Evolutionary conservation across 2,888 invertebrate genomes (phyloP).

Genomic region (Apoderus coryli): DNA sequence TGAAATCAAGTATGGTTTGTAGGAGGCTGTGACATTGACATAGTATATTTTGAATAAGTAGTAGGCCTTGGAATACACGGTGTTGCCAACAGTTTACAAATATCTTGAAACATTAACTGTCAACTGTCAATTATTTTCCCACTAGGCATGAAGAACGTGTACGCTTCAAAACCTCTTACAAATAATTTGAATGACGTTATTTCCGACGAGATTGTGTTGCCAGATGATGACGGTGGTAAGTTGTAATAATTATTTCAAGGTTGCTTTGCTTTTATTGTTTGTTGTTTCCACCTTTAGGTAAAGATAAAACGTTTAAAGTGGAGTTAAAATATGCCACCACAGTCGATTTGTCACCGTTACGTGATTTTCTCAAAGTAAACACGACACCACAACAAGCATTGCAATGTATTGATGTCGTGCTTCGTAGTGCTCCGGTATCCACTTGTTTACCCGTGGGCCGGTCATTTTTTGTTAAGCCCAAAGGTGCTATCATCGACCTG

Average conservation of each 20-base stretch:
- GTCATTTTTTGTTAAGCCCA: conserved; percentile 23
- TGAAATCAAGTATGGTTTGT: too few relatives aligned
- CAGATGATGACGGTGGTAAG: conserved; percentile 15
- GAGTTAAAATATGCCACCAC: conserved; percentile 38
- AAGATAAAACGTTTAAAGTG: conserved; percentile 24
- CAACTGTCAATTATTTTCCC: conserved; percentile 32
- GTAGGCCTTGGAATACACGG: too few relatives aligned
- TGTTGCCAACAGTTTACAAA: too few relatives aligned
- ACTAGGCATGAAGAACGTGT: conserved; percentile 44
- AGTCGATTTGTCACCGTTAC: conserved; percentile 33
- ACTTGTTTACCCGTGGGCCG: conserved; percentile 25
- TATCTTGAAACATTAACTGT: too few relatives aligned
- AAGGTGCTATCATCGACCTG: conserved; percentile 39
- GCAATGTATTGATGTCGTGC: conserved; percentile 74
- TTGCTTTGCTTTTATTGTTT: conserved; percentile 15
- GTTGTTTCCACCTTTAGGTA: too few relatives aligned
- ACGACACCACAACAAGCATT: conserved; percentile 42
- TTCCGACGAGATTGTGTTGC: conserved; percentile 9
- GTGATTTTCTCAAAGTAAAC: conserved; percentile 14
- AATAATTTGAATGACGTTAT: conserved; percentile 22
- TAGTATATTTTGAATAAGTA: too few relatives aligned
- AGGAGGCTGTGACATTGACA: too few relatives aligned
- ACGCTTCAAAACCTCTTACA: conserved; percentile 35
- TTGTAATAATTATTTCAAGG: conserved; percentile 16
- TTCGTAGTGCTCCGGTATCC: conserved; percentile 44